These are phyloP conservation scores for Operophtera brumata DNA, from an alignment of 2,888 invertebrate species.

Conservation along the genomic window DNA sequence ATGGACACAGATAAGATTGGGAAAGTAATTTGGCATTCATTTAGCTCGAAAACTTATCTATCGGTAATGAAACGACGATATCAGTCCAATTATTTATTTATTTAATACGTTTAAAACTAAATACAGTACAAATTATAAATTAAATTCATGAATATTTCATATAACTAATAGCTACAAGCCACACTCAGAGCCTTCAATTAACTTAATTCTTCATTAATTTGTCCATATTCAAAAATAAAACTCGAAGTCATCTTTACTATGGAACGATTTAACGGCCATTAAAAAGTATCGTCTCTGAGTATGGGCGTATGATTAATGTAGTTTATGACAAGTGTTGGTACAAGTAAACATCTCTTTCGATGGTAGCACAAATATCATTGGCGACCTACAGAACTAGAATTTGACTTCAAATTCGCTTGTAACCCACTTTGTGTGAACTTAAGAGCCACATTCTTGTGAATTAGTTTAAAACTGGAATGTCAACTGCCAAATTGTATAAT, in stretches of 20 bases:
- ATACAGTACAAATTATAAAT: slow-evolving; percentile 34
- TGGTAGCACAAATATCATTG: slow-evolving; percentile 29
- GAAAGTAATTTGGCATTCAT: slow-evolving; percentile 24
- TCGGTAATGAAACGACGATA: slow-evolving; percentile 41
- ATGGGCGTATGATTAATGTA: slow-evolving; percentile 10
- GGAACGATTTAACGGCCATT: no score
- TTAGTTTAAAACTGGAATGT: slow-evolving; percentile 21
- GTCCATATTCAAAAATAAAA: background rate
- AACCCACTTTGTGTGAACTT: slow-evolving; percentile 26
- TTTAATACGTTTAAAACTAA: slow-evolving; percentile 40
- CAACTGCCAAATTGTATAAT: background rate
- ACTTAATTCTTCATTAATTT: background rate
- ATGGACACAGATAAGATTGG: slow-evolving; percentile 25
- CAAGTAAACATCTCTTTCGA: slow-evolving; percentile 23
- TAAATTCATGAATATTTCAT: slow-evolving; percentile 13
- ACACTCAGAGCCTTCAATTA: background rate
- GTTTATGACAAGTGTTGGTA: slow-evolving; percentile 8
- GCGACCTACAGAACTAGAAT: slow-evolving; percentile 33
- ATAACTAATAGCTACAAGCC: slow-evolving; percentile 20
- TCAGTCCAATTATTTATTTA: slow-evolving; percentile 49
- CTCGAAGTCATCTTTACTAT: no score
- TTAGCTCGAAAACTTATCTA: slow-evolving; percentile 27
- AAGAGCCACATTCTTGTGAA: slow-evolving; percentile 27
- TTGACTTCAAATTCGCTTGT: slow-evolving; percentile 32
- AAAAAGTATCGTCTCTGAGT: background rate